A percentile compares a stretch with the other conserved stretches of the same genome.
Evolutionary conservation across 2,113 vertebrate genomes (phyloP).

Genomic region (Crotalus tigris): DNA sequence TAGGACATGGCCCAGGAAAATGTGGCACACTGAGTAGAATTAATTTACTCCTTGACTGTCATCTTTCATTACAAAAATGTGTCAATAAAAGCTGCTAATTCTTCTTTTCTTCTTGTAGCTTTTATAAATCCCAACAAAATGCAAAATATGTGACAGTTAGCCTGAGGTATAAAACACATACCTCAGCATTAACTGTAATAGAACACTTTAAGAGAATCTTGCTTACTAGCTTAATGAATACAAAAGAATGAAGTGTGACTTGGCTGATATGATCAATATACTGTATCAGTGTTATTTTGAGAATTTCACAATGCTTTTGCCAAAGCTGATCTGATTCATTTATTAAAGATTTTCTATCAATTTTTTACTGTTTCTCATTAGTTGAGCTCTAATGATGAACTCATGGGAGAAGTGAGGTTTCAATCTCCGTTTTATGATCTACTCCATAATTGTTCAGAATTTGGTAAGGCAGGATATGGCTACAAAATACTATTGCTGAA

Average conservation of each 20-base stretch:
- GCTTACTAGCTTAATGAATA: constrained; percentile 10
- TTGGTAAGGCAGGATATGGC: neutral
- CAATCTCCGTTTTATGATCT: neutral
- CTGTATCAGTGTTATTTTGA: neutral
- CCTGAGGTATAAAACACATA: constrained; percentile 40
- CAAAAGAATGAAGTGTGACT: neutral
- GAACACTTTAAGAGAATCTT: constrained; percentile 9
- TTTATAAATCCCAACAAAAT: constrained; percentile 52
- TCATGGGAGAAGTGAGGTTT: neutral
- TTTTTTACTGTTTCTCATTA: neutral
- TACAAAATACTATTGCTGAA: neutral
- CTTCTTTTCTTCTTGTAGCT: constrained; percentile 16
- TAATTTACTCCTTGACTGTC: constrained; percentile 37
- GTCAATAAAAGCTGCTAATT: constrained; percentile 48
- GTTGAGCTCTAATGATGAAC: neutral
- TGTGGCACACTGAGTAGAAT: constrained; percentile 17
- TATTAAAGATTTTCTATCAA: neutral
- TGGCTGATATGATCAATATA: neutral
- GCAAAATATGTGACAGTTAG: constrained; percentile 43
- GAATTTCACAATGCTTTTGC: neutral
- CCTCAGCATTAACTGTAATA: neutral
- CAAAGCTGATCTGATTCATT: neutral
- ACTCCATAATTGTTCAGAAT: neutral
- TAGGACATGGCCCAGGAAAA: constrained; percentile 10
- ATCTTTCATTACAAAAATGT: constrained; percentile 32